These are phyloP conservation scores for Botrylloides violaceus DNA, from an alignment of 23 tunicate genomes.

Conservation along the genomic window DNA sequence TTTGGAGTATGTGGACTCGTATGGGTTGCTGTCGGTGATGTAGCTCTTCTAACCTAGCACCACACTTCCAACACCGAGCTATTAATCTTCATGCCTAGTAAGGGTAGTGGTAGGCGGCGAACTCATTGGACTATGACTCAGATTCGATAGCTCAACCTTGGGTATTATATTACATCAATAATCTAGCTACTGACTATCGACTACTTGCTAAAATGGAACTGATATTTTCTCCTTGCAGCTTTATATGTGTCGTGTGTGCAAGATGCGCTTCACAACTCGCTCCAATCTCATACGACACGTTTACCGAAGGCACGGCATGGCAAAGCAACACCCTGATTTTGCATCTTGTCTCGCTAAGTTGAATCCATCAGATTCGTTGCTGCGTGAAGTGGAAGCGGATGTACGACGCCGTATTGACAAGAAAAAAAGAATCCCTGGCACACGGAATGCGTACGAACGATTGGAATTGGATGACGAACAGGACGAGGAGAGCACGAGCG, in stretches of 20 bases:
- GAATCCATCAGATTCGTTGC: slow-evolving; percentile 18
- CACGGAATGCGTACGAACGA: neutral
- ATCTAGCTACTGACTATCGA: too few species aligned
- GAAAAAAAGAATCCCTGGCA: neutral
- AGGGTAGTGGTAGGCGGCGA: too few species aligned
- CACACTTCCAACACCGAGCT: too few species aligned
- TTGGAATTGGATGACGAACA: neutral
- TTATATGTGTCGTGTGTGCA: slow-evolving; percentile 68
- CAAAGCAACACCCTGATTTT: slow-evolving; percentile 23
- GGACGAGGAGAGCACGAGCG: neutral
- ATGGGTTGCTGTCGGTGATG: too few species aligned
- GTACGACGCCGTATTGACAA: slow-evolving; percentile 21
- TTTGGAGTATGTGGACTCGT: too few species aligned
- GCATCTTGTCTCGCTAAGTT: slow-evolving; percentile 20
- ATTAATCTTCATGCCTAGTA: too few species aligned
- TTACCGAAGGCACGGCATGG: slow-evolving; percentile 77
- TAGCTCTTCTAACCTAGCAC: too few species aligned
- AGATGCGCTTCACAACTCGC: slow-evolving; percentile 86
- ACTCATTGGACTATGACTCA: too few species aligned
- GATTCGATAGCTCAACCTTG: too few species aligned
- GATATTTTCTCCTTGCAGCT: slow-evolving; percentile 34
- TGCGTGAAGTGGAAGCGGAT: slow-evolving; percentile 23
- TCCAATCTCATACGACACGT: slow-evolving; percentile 88
- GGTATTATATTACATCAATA: too few species aligned
- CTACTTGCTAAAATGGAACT: neutral